Conservation (phyloP, 2,113 vertebrate species). For the Lonchura striata region DNA sequence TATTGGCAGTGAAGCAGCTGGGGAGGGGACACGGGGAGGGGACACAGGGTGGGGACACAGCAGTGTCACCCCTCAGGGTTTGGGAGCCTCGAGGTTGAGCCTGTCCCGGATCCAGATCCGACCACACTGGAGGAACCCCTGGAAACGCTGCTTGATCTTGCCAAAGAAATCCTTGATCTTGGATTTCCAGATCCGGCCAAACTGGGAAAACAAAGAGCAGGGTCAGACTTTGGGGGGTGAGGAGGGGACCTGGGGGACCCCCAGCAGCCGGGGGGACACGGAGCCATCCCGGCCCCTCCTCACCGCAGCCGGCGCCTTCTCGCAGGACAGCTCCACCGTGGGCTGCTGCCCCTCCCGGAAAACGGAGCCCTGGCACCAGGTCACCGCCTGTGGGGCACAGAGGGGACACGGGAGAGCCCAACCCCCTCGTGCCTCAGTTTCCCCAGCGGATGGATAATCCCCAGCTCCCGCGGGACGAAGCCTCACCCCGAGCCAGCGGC, state of each 20-base stretch:
- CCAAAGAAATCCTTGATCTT: background rate
- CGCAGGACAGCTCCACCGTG: background rate
- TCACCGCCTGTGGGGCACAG: background rate
- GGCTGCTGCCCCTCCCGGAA: conserved; percentile 22
- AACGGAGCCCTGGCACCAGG: background rate
- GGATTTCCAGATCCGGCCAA: fast-evolving
- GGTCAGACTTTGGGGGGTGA: fast-evolving
- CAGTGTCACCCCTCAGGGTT: background rate
- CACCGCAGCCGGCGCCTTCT: fast-evolving
- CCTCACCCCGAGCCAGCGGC: background rate
- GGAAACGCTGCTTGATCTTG: background rate
- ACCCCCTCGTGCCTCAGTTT: background rate
- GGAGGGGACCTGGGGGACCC: background rate
- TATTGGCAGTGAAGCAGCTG: background rate
- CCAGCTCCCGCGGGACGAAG: fast-evolving
- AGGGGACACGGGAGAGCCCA: background rate
- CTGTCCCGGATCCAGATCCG: background rate
- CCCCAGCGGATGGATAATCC: fast-evolving
- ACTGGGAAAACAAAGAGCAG: background rate
- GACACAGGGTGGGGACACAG: background rate
- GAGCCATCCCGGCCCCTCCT: fast-evolving
- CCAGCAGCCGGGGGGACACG: fast-evolving
- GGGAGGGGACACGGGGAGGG: fast-evolving
- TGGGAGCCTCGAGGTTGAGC: background rate
- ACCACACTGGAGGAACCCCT: background rate